Evolutionary conservation across 2,797 vertebrate species (phyloP), one percentile per base, ranked within the genome.

Genomic region (Staurois parvus): DNA sequence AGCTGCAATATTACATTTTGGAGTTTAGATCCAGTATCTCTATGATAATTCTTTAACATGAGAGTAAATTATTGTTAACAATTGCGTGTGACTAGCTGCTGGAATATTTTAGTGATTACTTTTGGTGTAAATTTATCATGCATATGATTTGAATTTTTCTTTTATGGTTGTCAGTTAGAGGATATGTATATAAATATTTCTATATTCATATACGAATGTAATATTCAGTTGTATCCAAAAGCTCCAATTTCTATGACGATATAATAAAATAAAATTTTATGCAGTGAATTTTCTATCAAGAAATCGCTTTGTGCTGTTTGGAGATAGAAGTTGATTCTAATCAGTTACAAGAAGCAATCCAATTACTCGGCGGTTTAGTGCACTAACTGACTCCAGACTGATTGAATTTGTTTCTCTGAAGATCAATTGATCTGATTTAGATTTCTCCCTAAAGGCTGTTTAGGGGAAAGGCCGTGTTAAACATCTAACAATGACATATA

Each of bases 381-480:
- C 97, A 96, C 96, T 97, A 97, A 95, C 96, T 95, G 97, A 99
- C 97, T 99, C 97, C 97, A 98, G 97, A 96, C 97, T 99, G 98
- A 99, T 98, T 96, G 91, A 95, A 98, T 99, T 98, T 97, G 94
- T 97, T 96, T 98, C 96, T 96, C 97, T 91, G 93, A 97, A 98
- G 97, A 99, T 97, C 97, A 97, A 98, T 99, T 98, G 97, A 99
- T 98, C 96, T 96, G 96, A 97, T 97, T 96, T 98, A 96, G 97
- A 96, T 97, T 96, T 95, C 95, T 97, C 95, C 96, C 95, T 89
- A 92, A 94, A 95, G 94, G 93, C 94, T 94, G 91, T 93, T 95
- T 95, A 93, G 93, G 91, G 90, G 94, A 93, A 88, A 93, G 91
- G 89, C 92, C 93, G 85, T 88, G 92, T 93, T 94, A 94, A 94